A percentile compares a stretch with the other conserved stretches of the same genome.
These are phyloP conservation scores for Apodemia duryi DNA, from an alignment of 2,888 invertebrate genomes.

Conservation along the genomic window DNA sequence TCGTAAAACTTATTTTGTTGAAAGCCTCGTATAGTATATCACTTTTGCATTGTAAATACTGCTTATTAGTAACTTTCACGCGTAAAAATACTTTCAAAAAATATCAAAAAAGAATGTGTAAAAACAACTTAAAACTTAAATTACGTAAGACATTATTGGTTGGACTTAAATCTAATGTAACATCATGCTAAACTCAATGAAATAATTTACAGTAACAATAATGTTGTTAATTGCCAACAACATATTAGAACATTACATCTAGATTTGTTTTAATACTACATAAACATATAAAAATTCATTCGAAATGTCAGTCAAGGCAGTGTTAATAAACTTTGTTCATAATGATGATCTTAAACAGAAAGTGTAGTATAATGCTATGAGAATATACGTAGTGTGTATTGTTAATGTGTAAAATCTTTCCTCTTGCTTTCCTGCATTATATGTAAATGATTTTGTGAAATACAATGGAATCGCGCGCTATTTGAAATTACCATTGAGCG, in stretches of 20 bases:
- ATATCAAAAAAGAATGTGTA: conserved; percentile 35
- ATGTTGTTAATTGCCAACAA: conserved; percentile 61
- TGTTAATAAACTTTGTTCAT: conserved; percentile 63
- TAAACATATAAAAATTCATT: conserved; percentile 59
- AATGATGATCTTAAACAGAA: conserved; percentile 26
- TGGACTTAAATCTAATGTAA: conserved; percentile 35
- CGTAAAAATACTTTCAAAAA: conserved; percentile 37
- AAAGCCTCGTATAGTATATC: conserved; percentile 67
- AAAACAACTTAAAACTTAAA: conserved; percentile 56
- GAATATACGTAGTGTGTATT: not conserved
- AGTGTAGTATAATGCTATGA: conserved; percentile 13
- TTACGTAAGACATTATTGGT: conserved; percentile 55
- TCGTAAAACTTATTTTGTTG: conserved; percentile 39
- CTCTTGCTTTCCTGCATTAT: no score
- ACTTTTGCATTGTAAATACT: conserved; percentile 55
- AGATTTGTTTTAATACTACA: conserved; percentile 58
- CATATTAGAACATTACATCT: conserved; percentile 54
- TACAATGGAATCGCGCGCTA: no score
- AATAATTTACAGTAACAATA: conserved; percentile 71
- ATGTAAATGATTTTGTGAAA: no score
- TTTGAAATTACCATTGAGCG: no score
- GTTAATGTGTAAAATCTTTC: no score
- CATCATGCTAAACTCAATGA: conserved; percentile 61
- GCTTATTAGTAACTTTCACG: conserved; percentile 48
- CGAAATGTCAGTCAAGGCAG: conserved; percentile 77